Conservation (phyloP, 1,140 invertebrate species). For the Papilio polyxenes region DNA sequence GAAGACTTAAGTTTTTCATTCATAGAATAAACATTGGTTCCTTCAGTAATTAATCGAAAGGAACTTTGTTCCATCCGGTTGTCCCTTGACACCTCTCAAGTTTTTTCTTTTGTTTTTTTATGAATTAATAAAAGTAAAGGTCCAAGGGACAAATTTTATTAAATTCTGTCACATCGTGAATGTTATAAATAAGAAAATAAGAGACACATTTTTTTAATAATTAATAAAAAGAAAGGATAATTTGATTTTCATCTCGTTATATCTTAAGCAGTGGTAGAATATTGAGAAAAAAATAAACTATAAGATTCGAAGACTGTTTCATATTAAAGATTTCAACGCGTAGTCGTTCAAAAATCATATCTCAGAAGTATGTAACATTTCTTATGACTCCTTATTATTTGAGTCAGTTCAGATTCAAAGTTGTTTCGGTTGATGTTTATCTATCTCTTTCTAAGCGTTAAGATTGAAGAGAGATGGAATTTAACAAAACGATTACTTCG, state of each 20-base stretch:
- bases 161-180: too few relatives aligned
- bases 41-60: too few relatives aligned
- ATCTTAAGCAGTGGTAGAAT: background rate
- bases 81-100: too few relatives aligned
- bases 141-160: too few relatives aligned
- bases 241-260: background rate
- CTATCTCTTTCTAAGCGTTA: background rate
- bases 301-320: background rate
- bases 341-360: background rate
- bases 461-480: background rate
- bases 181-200: too few relatives aligned
- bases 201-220: too few relatives aligned
- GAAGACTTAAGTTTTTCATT: too few relatives aligned
- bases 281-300: background rate
- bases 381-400: background rate
- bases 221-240: too few relatives aligned
- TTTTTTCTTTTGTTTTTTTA: background rate
- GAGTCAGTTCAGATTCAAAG: constrained; percentile 15
- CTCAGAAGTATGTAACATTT: background rate
- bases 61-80: too few relatives aligned
- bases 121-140: too few relatives aligned
- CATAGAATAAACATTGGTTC: too few relatives aligned
- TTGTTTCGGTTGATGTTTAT: constrained; percentile 8
- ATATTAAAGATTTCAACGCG: background rate
- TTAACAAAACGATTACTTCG: constrained; percentile 32